phyloP scores from a whole-genome alignment of 1,140 invertebrate genomes.

The Polypedilum vanderplanki region DNA sequence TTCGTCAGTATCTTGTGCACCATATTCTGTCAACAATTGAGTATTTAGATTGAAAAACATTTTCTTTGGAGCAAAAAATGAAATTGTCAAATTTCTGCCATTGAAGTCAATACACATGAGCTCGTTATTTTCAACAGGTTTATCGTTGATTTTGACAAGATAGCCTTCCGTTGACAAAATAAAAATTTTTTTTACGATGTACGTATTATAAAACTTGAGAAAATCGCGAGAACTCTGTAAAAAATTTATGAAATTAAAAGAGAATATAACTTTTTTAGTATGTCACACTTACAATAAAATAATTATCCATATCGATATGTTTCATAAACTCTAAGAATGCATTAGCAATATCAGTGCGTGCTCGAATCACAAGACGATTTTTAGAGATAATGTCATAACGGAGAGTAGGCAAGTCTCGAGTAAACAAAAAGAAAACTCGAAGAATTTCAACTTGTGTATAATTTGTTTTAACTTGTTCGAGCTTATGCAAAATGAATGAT shows the following conservation, averaged over 20 bases:
- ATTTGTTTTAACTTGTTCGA: background rate
- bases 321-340: background rate
- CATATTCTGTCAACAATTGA: too few relatives aligned
- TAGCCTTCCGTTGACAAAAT: background rate
- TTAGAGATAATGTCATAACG: background rate
- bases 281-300: background rate
- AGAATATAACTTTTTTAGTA: background rate
- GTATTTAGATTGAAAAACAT: background rate
- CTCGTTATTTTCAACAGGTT: background rate
- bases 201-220: background rate
- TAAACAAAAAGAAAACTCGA: background rate
- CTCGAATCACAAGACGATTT: background rate
- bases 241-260: background rate
- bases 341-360: background rate
- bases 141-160: background rate
- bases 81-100: background rate
- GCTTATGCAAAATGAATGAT: background rate
- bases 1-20: background rate
- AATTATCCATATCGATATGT: background rate
- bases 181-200: background rate
- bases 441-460: background rate
- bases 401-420: background rate
- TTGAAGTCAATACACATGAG: background rate
- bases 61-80: background rate
- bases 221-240: background rate